Conservation (phyloP, 2,888 invertebrate species). For the Andrena praecox region DNA sequence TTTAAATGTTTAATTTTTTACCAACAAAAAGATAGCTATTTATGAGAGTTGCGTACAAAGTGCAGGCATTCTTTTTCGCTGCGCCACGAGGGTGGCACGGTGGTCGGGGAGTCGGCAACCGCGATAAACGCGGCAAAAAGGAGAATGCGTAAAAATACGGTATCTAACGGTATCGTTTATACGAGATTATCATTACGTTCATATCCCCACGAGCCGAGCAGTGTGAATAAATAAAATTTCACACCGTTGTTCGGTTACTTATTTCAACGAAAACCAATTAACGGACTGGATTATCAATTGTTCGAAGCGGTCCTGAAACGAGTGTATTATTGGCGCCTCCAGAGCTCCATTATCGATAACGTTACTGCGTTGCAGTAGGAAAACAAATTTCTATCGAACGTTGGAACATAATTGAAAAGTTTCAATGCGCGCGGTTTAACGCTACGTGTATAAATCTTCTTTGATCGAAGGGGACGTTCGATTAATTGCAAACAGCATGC, state of each 20-base stretch:
- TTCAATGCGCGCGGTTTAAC: background rate
- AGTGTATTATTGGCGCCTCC: background rate
- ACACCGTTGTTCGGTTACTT: background rate
- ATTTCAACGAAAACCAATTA: background rate
- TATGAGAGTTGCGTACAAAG: no score
- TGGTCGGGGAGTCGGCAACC: background rate
- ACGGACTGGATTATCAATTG: background rate
- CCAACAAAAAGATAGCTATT: no score
- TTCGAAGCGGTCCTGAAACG: background rate
- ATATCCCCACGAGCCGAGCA: background rate
- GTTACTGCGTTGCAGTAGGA: background rate
- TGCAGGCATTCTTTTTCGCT: background rate
- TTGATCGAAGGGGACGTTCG: background rate
- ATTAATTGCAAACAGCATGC: conserved; percentile 24
- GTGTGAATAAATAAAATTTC: background rate
- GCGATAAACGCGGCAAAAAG: background rate
- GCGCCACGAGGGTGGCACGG: background rate
- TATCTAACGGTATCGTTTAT: background rate
- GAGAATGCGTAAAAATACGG: background rate
- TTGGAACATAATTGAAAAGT: background rate
- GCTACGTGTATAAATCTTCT: background rate
- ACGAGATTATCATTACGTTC: background rate
- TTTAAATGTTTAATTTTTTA: no score
- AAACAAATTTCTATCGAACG: background rate
- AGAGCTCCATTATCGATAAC: background rate